These are phyloP conservation scores for Eremophila alpestris DNA, from an alignment of 2,797 vertebrate species.

Conservation along the genomic window DNA sequence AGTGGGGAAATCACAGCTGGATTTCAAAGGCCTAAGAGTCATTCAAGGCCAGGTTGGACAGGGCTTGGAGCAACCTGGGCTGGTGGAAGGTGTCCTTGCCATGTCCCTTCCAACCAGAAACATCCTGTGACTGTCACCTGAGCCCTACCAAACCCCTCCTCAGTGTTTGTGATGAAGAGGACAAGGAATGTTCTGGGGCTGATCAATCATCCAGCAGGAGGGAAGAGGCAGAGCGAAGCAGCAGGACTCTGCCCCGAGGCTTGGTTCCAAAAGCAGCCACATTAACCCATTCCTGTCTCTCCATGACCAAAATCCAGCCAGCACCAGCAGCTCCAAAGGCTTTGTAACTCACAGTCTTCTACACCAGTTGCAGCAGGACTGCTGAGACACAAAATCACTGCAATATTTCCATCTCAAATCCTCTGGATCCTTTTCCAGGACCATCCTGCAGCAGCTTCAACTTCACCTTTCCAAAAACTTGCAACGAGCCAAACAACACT, in stretches of 20 bases:
- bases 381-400: not conserved
- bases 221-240: slow-evolving; percentile 21
- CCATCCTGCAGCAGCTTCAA: not conserved
- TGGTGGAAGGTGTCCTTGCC: not conserved
- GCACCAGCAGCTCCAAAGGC: not conserved
- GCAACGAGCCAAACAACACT: not conserved
- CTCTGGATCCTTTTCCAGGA: not conserved
- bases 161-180: slow-evolving; percentile 15
- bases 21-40: not conserved
- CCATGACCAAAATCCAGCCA: not conserved
- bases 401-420: not conserved
- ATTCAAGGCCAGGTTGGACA: not conserved
- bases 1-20: not conserved
- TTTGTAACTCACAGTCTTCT: not conserved
- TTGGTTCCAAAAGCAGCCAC: slow-evolving; percentile 13
- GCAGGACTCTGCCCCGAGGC: slow-evolving; percentile 27
- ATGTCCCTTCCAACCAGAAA: not conserved
- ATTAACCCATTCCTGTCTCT: slow-evolving; percentile 29
- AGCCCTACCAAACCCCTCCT: not conserved
- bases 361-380: not conserved
- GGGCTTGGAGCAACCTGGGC: not conserved
- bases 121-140: not conserved
- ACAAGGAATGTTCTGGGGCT: slow-evolving; percentile 45
- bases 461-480: not conserved
- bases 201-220: slow-evolving; percentile 49